These are phyloP conservation scores for Scaptodrosophila lebanonensis DNA, from an alignment of 1,140 invertebrate genomes.

Conservation along the genomic window DNA sequence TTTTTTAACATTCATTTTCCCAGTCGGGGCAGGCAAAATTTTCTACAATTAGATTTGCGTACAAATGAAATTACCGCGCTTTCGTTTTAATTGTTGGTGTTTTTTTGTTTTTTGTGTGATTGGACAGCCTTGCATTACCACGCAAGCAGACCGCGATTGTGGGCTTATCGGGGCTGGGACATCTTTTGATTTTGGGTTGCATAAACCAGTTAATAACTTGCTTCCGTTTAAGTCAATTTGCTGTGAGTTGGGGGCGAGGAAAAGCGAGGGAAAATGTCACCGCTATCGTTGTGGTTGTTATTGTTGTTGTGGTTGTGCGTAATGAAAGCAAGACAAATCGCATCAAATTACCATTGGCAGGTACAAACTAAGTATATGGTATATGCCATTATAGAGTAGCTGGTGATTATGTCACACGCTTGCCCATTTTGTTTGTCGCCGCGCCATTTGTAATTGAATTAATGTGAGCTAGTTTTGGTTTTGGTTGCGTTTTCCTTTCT, in stretches of 20 bases:
- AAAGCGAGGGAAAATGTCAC: conserved; percentile 55
- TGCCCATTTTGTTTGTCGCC: conserved; percentile 42
- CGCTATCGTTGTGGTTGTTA: background rate
- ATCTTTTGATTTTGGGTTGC: conserved; percentile 73
- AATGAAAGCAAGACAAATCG: conserved; percentile 71
- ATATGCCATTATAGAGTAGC: too few species aligned
- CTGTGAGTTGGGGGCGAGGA: conserved; percentile 43
- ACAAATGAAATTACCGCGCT: conserved; percentile 73
- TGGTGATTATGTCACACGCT: conserved; percentile 68
- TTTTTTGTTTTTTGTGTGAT: too few species aligned
- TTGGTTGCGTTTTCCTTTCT: conserved; percentile 1
- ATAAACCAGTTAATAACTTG: conserved; percentile 76
- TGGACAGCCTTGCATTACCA: conserved; percentile 32
- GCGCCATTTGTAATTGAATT: conserved; percentile 74
- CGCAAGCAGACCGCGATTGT: conserved; percentile 41
- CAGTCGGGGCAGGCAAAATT: conserved; percentile 14
- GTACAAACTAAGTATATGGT: conserved; percentile 19
- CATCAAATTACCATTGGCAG: conserved; percentile 74
- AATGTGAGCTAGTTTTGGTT: conserved; percentile 38
- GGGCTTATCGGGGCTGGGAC: conserved; percentile 49
- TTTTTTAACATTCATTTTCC: conserved; percentile 18
- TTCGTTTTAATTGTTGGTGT: conserved; percentile 70
- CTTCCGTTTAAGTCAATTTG: conserved; percentile 73
- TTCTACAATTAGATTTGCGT: conserved; percentile 68
- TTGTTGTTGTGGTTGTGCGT: too few species aligned